phyloP scores from a whole-genome alignment of 2,113 vertebrate species.

The Oreocharis arfaki region DNA sequence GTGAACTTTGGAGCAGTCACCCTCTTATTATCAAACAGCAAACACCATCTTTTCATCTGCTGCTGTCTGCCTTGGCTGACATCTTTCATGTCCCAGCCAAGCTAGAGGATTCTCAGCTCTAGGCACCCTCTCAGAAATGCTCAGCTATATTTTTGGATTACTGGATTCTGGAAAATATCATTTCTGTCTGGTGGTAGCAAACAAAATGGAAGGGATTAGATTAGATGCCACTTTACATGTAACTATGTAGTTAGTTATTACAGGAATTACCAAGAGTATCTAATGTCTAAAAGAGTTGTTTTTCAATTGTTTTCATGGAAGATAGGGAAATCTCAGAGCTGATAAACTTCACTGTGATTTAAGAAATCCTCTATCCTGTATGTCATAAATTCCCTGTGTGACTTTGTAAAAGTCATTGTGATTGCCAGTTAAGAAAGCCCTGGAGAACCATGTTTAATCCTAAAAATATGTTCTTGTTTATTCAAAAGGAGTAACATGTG shows the following conservation, averaged over 20 bases:
- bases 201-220: not conserved
- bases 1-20: not conserved
- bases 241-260: not conserved
- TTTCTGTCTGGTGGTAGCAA: not conserved
- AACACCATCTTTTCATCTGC: constrained; percentile 2
- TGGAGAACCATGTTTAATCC: not conserved
- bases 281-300: not conserved
- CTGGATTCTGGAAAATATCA: not conserved
- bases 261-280: not conserved
- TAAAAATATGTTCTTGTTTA: not conserved
- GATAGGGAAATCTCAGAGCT: not conserved
- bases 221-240: not conserved
- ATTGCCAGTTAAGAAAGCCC: not conserved
- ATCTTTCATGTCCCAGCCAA: not conserved
- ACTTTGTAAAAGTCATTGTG: not conserved
- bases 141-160: not conserved
- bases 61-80: not conserved
- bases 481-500: not conserved
- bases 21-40: constrained; percentile 25
- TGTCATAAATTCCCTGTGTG: not conserved
- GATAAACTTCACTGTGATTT: not conserved
- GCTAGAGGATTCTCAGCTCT: not conserved
- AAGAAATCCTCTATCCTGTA: not conserved
- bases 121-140: not conserved
- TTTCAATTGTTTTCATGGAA: not conserved